Evolutionary conservation across 2,888 invertebrate species (phyloP).

Genomic region (Alitta virens): DNA sequence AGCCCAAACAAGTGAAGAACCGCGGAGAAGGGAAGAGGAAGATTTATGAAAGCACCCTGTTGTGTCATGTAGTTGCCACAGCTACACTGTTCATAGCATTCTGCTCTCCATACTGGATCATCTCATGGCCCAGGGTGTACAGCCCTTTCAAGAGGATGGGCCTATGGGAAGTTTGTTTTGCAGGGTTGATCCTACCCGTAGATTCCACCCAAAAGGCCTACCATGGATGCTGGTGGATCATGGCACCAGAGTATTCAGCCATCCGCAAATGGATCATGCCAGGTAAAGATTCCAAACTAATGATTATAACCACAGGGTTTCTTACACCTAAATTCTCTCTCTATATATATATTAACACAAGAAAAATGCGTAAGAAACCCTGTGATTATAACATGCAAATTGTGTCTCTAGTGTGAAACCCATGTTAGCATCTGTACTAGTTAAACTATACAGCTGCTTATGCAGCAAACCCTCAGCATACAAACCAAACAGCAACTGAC

Average conservation of each 20-base stretch:
- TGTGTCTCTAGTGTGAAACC: no score
- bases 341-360: no score
- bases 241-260: conserved; percentile 26
- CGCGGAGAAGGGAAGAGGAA: not conserved
- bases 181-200: conserved; percentile 27
- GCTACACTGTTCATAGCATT: not conserved
- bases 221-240: conserved; percentile 39
- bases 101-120: conserved; percentile 88
- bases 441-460: no score
- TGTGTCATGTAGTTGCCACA: not conserved
- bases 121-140: conserved; percentile 65
- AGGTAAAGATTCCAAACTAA: conserved; percentile 22
- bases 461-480: no score
- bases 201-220: conserved; percentile 31
- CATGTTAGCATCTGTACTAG: no score
- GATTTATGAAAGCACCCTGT: not conserved
- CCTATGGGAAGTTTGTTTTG: conserved; percentile 36
- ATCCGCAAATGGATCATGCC: conserved; percentile 32
- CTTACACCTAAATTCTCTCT: no score
- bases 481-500: no score
- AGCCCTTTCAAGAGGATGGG: conserved; percentile 76
- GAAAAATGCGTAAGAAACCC: no score
- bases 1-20: no score
- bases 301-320: no score
- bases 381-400: no score